Evolutionary conservation across 2,797 vertebrate species (phyloP).

Genomic region (Helostoma temminkii): DNA sequence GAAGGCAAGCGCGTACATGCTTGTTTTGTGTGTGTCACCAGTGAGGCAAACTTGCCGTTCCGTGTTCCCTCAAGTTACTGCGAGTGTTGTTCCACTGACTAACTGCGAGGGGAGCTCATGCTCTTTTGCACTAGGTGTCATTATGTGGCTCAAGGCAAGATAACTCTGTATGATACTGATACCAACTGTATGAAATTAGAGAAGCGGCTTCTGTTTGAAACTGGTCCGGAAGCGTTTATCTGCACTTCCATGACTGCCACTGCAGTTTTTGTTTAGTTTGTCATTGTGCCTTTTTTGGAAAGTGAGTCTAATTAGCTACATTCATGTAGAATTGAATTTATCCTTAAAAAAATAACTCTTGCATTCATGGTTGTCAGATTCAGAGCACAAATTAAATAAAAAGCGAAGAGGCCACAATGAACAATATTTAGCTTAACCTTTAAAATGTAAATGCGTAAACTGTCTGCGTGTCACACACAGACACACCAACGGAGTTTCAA

Average conservation of each 20-base stretch:
- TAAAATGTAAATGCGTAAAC: constrained; percentile 8
- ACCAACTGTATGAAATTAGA: constrained; percentile 76
- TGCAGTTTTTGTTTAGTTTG: constrained; percentile 48
- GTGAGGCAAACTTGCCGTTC: constrained; percentile 75
- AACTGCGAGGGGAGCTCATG: constrained; percentile 87
- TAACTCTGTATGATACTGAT: constrained; percentile 75
- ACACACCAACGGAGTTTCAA: constrained; percentile 1
- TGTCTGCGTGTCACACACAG: neutral
- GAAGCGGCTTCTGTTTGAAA: constrained; percentile 68
- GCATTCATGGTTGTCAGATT: neutral
- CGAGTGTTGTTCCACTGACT: constrained; percentile 72
- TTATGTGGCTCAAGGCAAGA: constrained; percentile 72
- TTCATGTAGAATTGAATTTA: constrained; percentile 1
- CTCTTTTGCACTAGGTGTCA: constrained; percentile 81
- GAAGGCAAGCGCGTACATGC: constrained; percentile 38
- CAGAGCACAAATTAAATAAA: constrained; percentile 1
- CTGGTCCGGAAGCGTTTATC: constrained; percentile 61
- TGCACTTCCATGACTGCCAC: constrained; percentile 46
- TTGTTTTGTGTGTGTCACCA: constrained; percentile 46
- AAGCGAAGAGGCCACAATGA: constrained; percentile 3
- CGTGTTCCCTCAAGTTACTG: constrained; percentile 70
- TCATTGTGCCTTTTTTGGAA: constrained; percentile 30
- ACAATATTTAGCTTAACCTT: neutral
- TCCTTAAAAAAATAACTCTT: neutral
- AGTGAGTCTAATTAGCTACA: constrained; percentile 8